phyloP scores from a whole-genome alignment of 1,140 invertebrate species.

The Drosophila nebulosa region DNA sequence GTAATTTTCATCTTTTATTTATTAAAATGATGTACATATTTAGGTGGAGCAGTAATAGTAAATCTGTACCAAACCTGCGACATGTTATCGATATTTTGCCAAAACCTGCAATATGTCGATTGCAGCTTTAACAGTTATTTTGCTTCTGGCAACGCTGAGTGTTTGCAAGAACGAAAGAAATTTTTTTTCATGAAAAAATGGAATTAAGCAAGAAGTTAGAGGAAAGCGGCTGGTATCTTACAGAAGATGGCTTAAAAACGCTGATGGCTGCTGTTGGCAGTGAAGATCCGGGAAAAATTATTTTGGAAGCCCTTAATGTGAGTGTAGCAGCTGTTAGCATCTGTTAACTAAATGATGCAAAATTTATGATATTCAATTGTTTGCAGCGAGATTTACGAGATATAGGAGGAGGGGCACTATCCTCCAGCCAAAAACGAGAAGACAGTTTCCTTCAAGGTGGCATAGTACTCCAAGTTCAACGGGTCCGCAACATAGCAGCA shows the following conservation, averaged over 20 bases:
- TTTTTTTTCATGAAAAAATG: constrained; percentile 59
- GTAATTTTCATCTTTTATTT: no score
- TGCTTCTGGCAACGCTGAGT: neutral
- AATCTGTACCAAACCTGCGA: no score
- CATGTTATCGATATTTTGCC: no score
- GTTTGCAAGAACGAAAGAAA: neutral
- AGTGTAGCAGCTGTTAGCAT: constrained; percentile 22
- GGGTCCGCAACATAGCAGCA: constrained; percentile 92
- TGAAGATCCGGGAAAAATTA: constrained; percentile 54
- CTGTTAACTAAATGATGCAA: neutral
- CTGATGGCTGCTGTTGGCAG: constrained; percentile 28
- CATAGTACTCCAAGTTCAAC: constrained; percentile 92
- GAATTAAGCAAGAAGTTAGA: constrained; percentile 79
- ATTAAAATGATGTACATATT: no score
- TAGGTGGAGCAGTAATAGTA: no score
- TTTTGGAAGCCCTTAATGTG: constrained; percentile 60
- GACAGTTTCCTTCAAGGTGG: constrained; percentile 84
- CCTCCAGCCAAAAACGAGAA: constrained; percentile 83
- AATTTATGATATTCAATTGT: constrained; percentile 61
- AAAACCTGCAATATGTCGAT: no score
- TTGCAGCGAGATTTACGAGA: constrained; percentile 89
- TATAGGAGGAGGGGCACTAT: constrained; percentile 84
- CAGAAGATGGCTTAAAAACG: constrained; percentile 40
- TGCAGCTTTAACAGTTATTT: no score
- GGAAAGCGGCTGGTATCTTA: constrained; percentile 84